Percentiles rank a stretch among this genome's conserved stretches.
These are phyloP conservation scores for Empis livida DNA, from an alignment of 2,888 invertebrate genomes.

Conservation along the genomic window DNA sequence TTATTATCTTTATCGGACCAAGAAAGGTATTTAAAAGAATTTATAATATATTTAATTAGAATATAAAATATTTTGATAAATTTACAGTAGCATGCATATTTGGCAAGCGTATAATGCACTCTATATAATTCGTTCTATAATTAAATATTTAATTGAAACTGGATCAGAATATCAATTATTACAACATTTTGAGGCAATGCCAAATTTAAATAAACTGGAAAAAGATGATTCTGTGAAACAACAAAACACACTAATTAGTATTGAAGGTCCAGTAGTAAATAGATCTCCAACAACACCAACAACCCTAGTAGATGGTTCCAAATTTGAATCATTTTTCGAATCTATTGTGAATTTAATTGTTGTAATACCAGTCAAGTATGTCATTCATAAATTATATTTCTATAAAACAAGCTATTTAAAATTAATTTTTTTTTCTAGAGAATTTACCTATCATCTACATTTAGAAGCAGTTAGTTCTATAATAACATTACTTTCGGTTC, in stretches of 20 bases:
- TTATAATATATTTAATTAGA: conserved; percentile 30
- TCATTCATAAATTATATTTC: background rate
- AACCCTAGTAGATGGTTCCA: conserved; percentile 29
- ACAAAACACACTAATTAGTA: conserved; percentile 19
- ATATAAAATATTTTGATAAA: background rate
- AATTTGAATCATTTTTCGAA: conserved; percentile 34
- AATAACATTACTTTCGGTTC: conserved; percentile 76
- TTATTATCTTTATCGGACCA: conserved; percentile 73
- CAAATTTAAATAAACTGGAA: conserved; percentile 26
- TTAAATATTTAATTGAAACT: conserved; percentile 83
- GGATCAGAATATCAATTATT: conserved; percentile 79
- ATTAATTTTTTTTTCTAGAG: conserved; percentile 38
- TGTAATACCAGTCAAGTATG: conserved; percentile 34
- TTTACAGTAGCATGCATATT: conserved; percentile 49
- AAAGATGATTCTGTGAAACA: conserved; percentile 16
- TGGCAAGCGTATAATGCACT: conserved; percentile 94
- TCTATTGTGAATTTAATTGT: conserved; percentile 35
- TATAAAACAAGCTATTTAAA: background rate
- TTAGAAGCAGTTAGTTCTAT: conserved; percentile 80
- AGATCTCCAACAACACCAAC: conserved; percentile 6
- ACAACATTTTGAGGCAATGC: conserved; percentile 59
- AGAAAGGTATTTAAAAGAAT: conserved; percentile 78
- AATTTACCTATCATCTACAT: conserved; percentile 73
- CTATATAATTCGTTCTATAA: conserved; percentile 71
- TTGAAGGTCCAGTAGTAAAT: conserved; percentile 14